Evolutionary conservation across 2,888 invertebrate genomes (phyloP), one percentile per base, ranked within the genome.

Genomic region (Pristionchus exspectatus): DNA sequence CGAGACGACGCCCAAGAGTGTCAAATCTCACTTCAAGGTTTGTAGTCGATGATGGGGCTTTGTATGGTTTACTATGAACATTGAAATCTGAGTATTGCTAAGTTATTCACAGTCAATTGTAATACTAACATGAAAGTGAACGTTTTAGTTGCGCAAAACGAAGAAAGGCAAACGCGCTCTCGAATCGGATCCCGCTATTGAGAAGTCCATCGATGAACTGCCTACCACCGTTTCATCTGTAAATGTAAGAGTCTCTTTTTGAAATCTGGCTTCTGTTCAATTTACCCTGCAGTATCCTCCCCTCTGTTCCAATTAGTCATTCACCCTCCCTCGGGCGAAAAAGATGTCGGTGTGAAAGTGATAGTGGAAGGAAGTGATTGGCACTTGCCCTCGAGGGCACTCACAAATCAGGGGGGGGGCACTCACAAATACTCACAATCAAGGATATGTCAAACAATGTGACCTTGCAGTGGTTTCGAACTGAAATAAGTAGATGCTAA

Each of bases 151-250:
- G 9, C 84, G 84, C 33, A 56, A 59, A 30, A 59, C 84, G 9
- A 56, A 59, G 33, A 85, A 85, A 30, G 84, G 33, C 84, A 85
- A 85, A 38, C 84, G 84, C 1, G 84, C 84, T 10, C 84, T 85
- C 59, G 56, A 56, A 18, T 59, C 59, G 3, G 63, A 85, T 1
- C 84, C 84, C 3, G 7, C 30, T 12, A 14, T 85, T 33, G 84
- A 85, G 18, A 85, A 85, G 33, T 59, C 38, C 9, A 24, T 59
- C 59, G 84, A 85, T 59, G 24, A 24, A 18, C 81, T 16, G n/a
- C 50, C 81, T 4, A 54, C 81, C 1, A 81, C 81, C 21, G 4
- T 4, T 33, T 5, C 59, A 2, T 21, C 56, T 5, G 84, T 85
- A 12, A 59, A 85, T 85, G 84, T 85, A 33, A 85, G 84, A 21